These are phyloP conservation scores for Euthynnus affinis DNA, from an alignment of 2,797 vertebrate species.

Conservation along the genomic window DNA sequence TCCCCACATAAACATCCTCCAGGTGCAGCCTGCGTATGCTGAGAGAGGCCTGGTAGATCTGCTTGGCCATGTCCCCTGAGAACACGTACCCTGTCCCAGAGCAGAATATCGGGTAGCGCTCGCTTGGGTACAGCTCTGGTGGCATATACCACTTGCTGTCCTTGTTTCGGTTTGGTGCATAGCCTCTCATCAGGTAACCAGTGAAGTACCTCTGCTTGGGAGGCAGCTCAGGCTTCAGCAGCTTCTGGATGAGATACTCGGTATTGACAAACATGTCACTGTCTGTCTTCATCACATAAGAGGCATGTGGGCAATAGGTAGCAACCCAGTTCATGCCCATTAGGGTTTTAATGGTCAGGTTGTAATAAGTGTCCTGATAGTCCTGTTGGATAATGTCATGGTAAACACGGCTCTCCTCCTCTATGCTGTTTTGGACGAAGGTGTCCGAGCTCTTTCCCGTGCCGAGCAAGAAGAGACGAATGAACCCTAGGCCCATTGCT, in stretches of 20 bases:
- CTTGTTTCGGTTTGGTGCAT: conserved; percentile 97
- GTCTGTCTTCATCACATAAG: conserved; percentile 99
- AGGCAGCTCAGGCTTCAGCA: conserved; percentile 94
- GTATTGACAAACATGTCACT: conserved; percentile 99
- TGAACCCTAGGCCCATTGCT: conserved; percentile 89
- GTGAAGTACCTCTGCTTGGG: conserved; percentile 95
- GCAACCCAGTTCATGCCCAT: conserved; percentile 99
- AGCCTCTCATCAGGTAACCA: conserved; percentile 98
- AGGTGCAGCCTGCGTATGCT: conserved; percentile 96
- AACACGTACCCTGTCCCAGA: conserved; percentile 99
- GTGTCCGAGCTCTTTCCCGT: conserved; percentile 82
- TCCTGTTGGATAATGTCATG: conserved; percentile 97
- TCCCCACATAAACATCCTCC: conserved; percentile 98
- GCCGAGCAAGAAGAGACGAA: conserved; percentile 94
- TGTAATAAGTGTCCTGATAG: conserved; percentile 97
- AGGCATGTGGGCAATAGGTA: conserved; percentile 90
- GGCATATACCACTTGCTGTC: conserved; percentile 99
- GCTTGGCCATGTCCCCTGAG: conserved; percentile 96
- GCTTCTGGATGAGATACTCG: conserved; percentile 97
- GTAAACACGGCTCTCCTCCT: conserved; percentile 92
- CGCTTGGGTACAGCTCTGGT: conserved; percentile 96
- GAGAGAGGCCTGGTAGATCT: conserved; percentile 96
- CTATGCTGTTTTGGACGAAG: conserved; percentile 89
- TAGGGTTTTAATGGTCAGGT: conserved; percentile 97
- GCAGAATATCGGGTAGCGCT: conserved; percentile 98